A percentile compares a stretch with the other conserved stretches of the same genome.
Conservation (phyloP, 2,113 vertebrate genomes). For the Corythaixoides concolor region DNA sequence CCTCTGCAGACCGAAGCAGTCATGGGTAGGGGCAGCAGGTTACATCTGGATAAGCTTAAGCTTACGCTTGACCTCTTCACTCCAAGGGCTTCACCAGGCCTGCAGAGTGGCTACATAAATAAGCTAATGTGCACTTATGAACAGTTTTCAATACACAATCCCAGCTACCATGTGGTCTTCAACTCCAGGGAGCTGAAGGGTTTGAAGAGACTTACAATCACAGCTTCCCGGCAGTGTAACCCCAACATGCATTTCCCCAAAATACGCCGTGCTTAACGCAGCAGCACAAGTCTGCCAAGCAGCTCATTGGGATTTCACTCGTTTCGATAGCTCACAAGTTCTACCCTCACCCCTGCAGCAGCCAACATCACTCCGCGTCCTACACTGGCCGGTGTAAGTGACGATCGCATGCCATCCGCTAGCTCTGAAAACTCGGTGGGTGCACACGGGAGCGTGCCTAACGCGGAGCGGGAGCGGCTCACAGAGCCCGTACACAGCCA, state of each 20-base stretch:
- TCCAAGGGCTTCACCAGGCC: background rate
- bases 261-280: background rate
- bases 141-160: background rate
- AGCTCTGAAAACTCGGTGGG: background rate
- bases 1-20: background rate
- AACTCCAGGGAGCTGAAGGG: background rate
- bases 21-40: background rate
- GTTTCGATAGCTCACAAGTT: background rate
- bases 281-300: conserved; percentile 7
- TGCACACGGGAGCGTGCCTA: background rate
- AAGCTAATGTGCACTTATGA: background rate
- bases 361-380: accelerated
- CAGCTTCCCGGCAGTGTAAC: background rate
- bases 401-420: background rate
- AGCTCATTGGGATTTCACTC: background rate
- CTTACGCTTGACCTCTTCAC: background rate
- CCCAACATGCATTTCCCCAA: background rate
- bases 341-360: background rate
- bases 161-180: background rate
- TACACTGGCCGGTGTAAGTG: accelerated
- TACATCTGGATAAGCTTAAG: background rate
- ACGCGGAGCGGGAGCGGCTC: background rate
- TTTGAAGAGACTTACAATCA: conserved; percentile 5
- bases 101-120: background rate
- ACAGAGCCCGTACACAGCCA: background rate